Percentiles rank a stretch among this genome's conserved stretches.
Conservation (phyloP, 2,797 vertebrate genomes). For the Cyprinodon diabolis region DNA sequence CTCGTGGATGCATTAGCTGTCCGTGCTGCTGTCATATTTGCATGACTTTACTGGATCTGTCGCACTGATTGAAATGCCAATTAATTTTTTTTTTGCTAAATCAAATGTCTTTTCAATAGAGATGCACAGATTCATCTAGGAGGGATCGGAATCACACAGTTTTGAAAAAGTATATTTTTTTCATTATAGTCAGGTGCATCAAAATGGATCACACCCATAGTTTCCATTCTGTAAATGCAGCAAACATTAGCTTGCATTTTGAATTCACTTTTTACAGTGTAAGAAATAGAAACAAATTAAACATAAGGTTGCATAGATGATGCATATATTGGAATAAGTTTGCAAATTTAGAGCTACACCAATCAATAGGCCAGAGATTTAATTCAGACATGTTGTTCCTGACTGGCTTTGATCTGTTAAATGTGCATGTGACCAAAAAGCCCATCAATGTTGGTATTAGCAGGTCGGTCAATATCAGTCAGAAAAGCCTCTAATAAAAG, state of each 20-base stretch:
- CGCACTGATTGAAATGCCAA: conserved; percentile 64
- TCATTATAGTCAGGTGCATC: not conserved
- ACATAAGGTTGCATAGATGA: not conserved
- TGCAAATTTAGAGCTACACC: not conserved
- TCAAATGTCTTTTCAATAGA: conserved; percentile 41
- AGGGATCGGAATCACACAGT: not conserved
- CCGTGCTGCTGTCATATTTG: conserved; percentile 70
- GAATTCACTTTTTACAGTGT: no score
- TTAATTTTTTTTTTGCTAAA: conserved; percentile 54
- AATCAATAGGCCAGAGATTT: not conserved
- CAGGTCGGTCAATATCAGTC: not conserved
- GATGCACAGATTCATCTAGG: not conserved
- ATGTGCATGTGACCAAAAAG: not conserved
- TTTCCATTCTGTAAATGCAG: no score
- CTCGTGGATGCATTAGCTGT: conserved; percentile 71
- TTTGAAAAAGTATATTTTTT: not conserved
- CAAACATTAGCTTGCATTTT: no score
- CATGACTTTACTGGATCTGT: conserved; percentile 69
- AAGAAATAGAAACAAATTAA: no score
- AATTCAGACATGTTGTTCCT: not conserved
- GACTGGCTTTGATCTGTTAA: not conserved
- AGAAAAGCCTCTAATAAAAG: no score
- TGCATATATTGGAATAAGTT: not conserved
- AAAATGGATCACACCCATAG: not conserved
- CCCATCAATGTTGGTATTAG: not conserved